Base-by-base conservation (phyloP, 2,113 vertebrate genomes). In the Mobula hypostoma region DNA sequence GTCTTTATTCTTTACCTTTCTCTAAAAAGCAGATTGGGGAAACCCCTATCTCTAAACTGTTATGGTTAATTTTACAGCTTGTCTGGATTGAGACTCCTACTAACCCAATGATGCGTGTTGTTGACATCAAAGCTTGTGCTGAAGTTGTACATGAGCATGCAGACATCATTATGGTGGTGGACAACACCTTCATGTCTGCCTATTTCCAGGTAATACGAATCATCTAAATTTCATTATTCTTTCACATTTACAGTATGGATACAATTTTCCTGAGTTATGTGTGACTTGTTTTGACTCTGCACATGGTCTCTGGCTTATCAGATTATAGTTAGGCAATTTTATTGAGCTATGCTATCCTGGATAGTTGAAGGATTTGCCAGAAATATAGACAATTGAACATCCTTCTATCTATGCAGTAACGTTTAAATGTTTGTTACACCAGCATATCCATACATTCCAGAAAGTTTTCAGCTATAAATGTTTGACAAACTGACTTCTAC, bases 121-220 rank as follows among this genome's bases (percentile, higher is more conserved):
- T 97, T 2, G 98, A 99, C 95, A 99, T 99, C 63, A 94, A 95
- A 95, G 96, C 95, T 94, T 99, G 98, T 36, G 97, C 98, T 0
- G 96, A 97, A 0, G 58, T 96, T 2, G 96, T 97, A 1, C 98
- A 96, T 82, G 95, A 97, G 92, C 97, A 96, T 17, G 97, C 96
- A 94, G 97, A 97, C 91, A 96, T 98, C 24, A 95, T 99, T 94
- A 95, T 99, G 24, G 98, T 97, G 0, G 98, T 99, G 93, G 99
- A 99, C 95, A 99, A 99, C 95, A 98, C 97, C 78, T 99, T 99
- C 87, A 99, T 99, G 98, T 99, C 99, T 0, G 95, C 99, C 0
- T 99, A 98, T 94, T 99, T 99, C 96, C 98, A 99, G 98, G 99
- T 99, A 94, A 5, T 36, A 61, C 4, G 7, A n/a, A 88, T 74